Evolutionary conservation across 2,888 invertebrate species (phyloP), one percentile per base, ranked within the genome.

Genomic region (Tromatobia lineatoria): DNA sequence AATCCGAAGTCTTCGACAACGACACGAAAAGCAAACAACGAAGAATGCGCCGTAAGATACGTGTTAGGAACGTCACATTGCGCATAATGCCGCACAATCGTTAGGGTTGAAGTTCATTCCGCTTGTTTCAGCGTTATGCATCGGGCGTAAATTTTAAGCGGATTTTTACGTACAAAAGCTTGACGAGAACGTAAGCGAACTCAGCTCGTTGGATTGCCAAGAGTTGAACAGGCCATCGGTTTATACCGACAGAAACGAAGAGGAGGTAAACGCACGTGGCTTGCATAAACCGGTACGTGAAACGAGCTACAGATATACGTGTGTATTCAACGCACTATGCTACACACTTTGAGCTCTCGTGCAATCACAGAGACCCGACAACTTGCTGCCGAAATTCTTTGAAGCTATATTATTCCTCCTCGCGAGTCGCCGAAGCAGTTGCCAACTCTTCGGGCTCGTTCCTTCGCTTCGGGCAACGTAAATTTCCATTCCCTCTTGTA

Each of bases 201-300:
- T 61, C 29, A 47, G 74, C 74, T 74, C 34, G 34, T 74, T 47
- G 34, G 29, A 61, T 20, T 25, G 61, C 29, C 47, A 13, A 75
- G 64, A 76, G 61, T 69, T 70, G 69, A 64, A 81, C 75, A 61
- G 75, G 59, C 75, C 69, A 67, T 74, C 29, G 69, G 52, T 25
- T 38, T 45, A 54, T n/a, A 54, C 64, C 34, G 52, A 42, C 54
- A 29, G 23, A 52, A 66, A 52, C 20, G 74, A 82, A 64, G 79
- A 80, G 66, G 47, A 71, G 38, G 38, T 38, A 38, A 38, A 78
- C 83, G 83, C 77, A 78, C 83, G 80, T 84, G 83, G 83, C 77
- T 80, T 84, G 83, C 80, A 84, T 84, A 80, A 76, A 84, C 76
- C 38, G 69, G 38, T 57, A 69, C 42, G 67, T 61, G 57, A 45